These are phyloP conservation scores for Hermatobates lingyangjiaoensis DNA, from an alignment of 1,140 invertebrate genomes.

Conservation along the genomic window DNA sequence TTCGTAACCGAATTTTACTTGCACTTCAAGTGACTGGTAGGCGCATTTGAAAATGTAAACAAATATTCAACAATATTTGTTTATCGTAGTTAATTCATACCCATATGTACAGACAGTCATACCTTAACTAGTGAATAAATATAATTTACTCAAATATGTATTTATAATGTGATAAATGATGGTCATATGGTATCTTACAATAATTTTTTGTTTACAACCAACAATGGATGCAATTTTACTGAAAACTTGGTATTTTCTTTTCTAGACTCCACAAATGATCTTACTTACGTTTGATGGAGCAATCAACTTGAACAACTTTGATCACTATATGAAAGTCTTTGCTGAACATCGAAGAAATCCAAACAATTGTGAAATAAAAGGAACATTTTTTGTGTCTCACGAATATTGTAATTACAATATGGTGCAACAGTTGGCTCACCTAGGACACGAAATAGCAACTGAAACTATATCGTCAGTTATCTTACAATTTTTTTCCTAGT, in stretches of 20 bases:
- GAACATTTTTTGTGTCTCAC: conserved; percentile 87
- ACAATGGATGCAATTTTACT: background rate
- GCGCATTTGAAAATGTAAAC: too few relatives aligned
- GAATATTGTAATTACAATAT: conserved; percentile 89
- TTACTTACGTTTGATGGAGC: conserved; percentile 83
- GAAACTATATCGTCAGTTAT: conserved; percentile 62
- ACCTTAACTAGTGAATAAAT: too few relatives aligned
- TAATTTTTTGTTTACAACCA: too few relatives aligned
- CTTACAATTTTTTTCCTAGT: too few relatives aligned
- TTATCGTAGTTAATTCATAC: too few relatives aligned
- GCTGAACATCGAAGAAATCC: conserved; percentile 60
- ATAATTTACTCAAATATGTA: too few relatives aligned
- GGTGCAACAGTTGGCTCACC: conserved; percentile 69
- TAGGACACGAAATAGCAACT: conserved; percentile 80
- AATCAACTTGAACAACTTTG: conserved; percentile 78
- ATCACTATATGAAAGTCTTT: conserved; percentile 73
- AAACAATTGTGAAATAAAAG: conserved; percentile 73
- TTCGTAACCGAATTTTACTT: too few relatives aligned
- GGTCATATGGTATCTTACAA: too few relatives aligned
- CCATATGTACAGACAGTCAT: too few relatives aligned
- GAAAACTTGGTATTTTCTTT: conserved; percentile 15
- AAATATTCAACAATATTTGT: too few relatives aligned
- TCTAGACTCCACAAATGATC: conserved; percentile 82
- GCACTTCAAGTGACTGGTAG: too few relatives aligned
- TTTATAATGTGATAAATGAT: too few relatives aligned